Percentiles rank a stretch among this genome's conserved stretches.
Conservation (phyloP, 92 coral and sea anemone genomes). For the Muricea muricata region DNA sequence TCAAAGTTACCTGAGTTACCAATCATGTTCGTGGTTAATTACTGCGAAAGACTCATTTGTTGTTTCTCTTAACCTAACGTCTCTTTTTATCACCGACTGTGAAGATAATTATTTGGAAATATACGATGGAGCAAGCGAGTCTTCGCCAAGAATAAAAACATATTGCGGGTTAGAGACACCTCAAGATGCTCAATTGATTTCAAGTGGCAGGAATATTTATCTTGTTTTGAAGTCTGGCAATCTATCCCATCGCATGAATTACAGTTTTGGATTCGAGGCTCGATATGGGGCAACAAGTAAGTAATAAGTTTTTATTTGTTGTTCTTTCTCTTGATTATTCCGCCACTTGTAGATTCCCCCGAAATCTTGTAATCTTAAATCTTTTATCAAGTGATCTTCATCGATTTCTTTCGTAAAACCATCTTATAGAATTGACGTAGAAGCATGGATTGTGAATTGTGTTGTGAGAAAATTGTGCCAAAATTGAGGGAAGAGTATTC, state of each 20-base stretch:
- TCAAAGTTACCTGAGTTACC: not conserved
- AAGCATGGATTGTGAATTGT: too few species aligned
- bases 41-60: not conserved
- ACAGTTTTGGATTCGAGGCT: not conserved
- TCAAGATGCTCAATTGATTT: not conserved
- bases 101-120: not conserved
- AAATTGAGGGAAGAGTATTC: too few species aligned
- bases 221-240: constrained; percentile 13
- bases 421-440: too few species aligned
- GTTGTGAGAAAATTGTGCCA: too few species aligned
- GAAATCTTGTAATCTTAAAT: too few species aligned
- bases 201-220: not conserved
- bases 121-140: constrained; percentile 3
- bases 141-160: not conserved
- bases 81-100: not conserved
- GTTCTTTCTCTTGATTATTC: too few species aligned
- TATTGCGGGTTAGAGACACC: constrained; percentile 6
- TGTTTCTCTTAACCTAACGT: constrained; percentile 5
- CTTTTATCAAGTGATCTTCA: too few species aligned
- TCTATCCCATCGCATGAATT: not conserved
- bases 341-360: too few species aligned
- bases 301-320: not conserved
- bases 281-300: not conserved
- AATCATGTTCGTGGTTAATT: constrained; percentile 17
- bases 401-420: too few species aligned